Evolutionary conservation across 2,888 invertebrate species (phyloP).

Genomic region (Sylvicola cinctus): DNA sequence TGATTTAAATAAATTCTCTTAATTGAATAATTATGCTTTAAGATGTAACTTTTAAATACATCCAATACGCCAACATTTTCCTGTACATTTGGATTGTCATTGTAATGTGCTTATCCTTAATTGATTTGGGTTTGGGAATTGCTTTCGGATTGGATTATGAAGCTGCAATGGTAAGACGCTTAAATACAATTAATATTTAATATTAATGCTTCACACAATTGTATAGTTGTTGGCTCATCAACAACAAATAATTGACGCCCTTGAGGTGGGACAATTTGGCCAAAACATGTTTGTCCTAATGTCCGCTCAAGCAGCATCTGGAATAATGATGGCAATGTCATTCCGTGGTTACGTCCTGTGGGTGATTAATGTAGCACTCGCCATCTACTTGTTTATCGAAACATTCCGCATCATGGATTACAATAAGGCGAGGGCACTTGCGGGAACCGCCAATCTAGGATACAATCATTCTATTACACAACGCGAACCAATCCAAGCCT

Average conservation of each 20-base stretch:
- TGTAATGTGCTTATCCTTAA: slow-evolving; percentile 14
- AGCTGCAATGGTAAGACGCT: slow-evolving; percentile 11
- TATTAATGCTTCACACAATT: too few relatives aligned
- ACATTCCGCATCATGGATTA: slow-evolving; percentile 9
- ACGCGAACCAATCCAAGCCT: neutral
- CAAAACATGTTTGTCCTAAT: slow-evolving; percentile 10
- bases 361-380: slow-evolving; percentile 20
- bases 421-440: slow-evolving; percentile 3
- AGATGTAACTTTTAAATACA: slow-evolving; percentile 16
- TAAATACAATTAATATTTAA: too few relatives aligned
- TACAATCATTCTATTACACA: neutral
- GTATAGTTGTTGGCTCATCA: too few relatives aligned
- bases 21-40: slow-evolving; percentile 5
- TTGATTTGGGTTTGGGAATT: slow-evolving; percentile 20
- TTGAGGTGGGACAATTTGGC: too few relatives aligned
- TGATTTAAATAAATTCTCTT: neutral
- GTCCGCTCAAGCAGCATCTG: slow-evolving; percentile 16
- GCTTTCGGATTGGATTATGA: slow-evolving; percentile 22
- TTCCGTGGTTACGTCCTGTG: slow-evolving; percentile 26
- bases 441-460: neutral
- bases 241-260: too few relatives aligned
- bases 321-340: slow-evolving; percentile 21
- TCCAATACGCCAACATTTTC: slow-evolving; percentile 11
- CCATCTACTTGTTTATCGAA: slow-evolving; percentile 14
- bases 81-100: slow-evolving; percentile 18